A percentile compares a stretch with the other conserved stretches of the same genome.
Conservation (phyloP, 37 sponge, comb jelly and placozoan species). For the Axinella damicornis region DNA sequence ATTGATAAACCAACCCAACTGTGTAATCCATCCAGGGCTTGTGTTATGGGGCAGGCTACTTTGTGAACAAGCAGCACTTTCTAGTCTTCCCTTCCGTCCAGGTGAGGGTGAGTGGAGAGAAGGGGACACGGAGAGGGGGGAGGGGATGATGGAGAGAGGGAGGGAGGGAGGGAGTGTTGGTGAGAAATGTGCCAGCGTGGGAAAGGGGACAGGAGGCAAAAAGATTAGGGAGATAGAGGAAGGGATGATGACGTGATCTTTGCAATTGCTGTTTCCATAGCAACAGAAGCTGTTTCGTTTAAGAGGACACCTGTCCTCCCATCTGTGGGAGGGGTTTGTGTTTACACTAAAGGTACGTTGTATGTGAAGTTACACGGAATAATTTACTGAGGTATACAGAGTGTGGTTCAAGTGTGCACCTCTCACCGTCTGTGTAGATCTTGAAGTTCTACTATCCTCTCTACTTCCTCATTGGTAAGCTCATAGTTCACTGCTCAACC, state of each 20-base stretch:
- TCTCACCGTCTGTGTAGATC: background rate
- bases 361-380: too few relatives aligned
- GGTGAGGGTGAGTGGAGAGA: conserved; percentile 11
- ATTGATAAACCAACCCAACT: too few relatives aligned
- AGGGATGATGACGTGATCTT: too few relatives aligned
- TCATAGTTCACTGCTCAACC: too few relatives aligned
- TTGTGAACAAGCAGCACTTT: conserved; percentile 37
- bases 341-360: conserved; percentile 43
- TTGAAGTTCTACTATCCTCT: conserved; percentile 20
- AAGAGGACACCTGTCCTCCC: conserved; percentile 40
- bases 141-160: background rate
- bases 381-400: background rate
- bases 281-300: conserved; percentile 58
- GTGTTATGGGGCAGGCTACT: conserved; percentile 49
- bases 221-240: too few relatives aligned
- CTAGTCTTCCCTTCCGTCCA: conserved; percentile 65
- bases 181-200: background rate
- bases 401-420: background rate
- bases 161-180: background rate
- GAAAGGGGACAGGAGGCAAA: too few relatives aligned
- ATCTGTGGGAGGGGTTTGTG: conserved; percentile 42
- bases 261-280: background rate
- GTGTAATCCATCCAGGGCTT: conserved; percentile 48
- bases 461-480: conserved; percentile 38
- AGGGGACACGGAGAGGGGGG: too few relatives aligned